Percentiles rank a stretch among this genome's conserved stretches.
phyloP scores from a whole-genome alignment of 2,113 vertebrate species.

The Callaeas wilsoni region DNA sequence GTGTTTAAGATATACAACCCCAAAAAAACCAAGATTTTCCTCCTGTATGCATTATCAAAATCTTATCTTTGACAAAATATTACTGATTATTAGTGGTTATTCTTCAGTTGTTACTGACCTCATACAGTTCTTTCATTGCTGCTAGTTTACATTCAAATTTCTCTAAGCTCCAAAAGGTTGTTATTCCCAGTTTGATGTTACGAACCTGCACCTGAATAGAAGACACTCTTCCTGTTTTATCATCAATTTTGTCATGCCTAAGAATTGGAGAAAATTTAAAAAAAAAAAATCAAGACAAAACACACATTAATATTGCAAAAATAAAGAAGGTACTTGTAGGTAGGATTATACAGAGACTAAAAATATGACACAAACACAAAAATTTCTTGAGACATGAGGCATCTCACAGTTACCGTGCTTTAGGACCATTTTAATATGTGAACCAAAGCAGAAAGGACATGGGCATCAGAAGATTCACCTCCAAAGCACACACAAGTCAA shows the following conservation, averaged over 20 bases:
- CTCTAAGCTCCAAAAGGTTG: conserved; percentile 89
- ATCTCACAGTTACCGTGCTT: neutral
- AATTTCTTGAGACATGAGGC: neutral
- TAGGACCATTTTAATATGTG: neutral
- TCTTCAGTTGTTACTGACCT: conserved; percentile 72
- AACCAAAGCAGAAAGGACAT: neutral
- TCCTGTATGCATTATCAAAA: neutral
- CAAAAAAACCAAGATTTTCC: neutral
- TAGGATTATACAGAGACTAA: neutral
- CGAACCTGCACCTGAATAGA: conserved; percentile 82
- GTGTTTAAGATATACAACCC: neutral
- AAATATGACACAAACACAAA: neutral
- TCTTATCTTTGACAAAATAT: neutral
- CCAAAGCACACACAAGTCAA: neutral
- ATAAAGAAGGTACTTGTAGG: neutral
- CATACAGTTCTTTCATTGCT: conserved; percentile 88
- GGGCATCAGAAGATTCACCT: neutral
- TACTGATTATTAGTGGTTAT: neutral
- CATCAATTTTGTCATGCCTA: conserved; percentile 77
- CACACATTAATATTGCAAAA: neutral
- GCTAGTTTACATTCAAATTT: conserved; percentile 93
- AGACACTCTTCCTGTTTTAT: conserved; percentile 32
- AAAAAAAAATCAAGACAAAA: neutral
- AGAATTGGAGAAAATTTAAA: neutral
- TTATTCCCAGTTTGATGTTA: conserved; percentile 85